Conservation (phyloP, 1,140 invertebrate genomes). For the Steinernema feltiae region DNA sequence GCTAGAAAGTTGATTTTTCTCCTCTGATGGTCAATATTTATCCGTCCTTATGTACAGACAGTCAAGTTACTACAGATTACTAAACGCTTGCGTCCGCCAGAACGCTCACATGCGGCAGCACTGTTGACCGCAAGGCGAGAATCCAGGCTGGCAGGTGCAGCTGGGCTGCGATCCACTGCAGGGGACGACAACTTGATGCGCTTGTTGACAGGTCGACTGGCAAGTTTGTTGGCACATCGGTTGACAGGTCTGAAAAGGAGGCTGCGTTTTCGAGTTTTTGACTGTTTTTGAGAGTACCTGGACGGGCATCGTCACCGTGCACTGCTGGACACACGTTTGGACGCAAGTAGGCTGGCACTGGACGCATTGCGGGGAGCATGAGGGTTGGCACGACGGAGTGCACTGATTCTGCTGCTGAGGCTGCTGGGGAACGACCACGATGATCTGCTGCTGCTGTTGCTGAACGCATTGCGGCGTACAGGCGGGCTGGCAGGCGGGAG, state of each 20-base stretch:
- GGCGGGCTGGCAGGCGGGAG: not conserved
- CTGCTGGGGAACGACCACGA: not conserved
- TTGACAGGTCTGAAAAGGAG: not conserved
- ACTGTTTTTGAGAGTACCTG: not conserved
- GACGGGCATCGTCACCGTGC: not conserved
- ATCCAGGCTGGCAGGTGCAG: not conserved
- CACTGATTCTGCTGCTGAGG: not conserved
- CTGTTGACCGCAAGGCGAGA: not conserved
- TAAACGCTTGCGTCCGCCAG: not conserved
- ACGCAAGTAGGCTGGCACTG: not conserved
- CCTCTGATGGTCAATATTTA: no score
- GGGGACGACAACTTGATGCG: not conserved
- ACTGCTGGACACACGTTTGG: not conserved
- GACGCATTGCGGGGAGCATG: no score
- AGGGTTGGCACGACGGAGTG: not conserved
- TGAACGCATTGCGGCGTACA: slow-evolving; percentile 3
- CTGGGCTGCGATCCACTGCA: not conserved
- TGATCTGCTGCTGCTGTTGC: not conserved
- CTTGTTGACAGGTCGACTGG: not conserved
- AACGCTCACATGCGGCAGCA: slow-evolving; percentile 1
- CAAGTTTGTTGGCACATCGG: slow-evolving; percentile 4
- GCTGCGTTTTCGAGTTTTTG: not conserved
- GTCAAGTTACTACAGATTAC: not conserved
- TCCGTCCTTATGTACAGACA: slow-evolving; percentile 9
- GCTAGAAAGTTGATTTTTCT: no score